Conservation (phyloP, 2,888 invertebrate species). For the Amorpha juglandis region DNA sequence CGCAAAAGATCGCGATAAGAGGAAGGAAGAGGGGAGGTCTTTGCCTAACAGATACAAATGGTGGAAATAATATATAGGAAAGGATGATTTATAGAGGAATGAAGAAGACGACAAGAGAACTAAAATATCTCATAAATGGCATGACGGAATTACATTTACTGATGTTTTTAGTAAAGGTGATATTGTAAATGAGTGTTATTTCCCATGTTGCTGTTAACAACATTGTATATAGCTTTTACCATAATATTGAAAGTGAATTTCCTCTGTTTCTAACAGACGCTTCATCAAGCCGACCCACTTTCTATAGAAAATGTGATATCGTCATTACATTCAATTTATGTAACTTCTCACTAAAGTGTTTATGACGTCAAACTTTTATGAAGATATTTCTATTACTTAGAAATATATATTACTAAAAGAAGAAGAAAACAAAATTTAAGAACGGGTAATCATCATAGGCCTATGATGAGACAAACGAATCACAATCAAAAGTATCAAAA, state of each 20-base stretch:
- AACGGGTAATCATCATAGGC: no score
- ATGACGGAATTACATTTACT: background rate
- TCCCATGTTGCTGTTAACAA: conserved; percentile 26
- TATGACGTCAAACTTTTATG: conserved; percentile 1
- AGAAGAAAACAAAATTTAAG: no score
- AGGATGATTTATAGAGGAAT: conserved; percentile 13
- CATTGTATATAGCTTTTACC: conserved; percentile 46
- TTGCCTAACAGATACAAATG: no score
- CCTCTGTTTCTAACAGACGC: conserved; percentile 54
- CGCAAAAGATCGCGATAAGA: no score
- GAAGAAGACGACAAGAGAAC: no score
- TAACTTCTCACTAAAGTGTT: conserved; percentile 7
- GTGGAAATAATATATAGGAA: no score
- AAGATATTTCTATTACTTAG: no score
- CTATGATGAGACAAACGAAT: background rate
- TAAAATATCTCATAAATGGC: background rate
- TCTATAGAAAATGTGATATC: conserved; percentile 62
- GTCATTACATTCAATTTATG: conserved; percentile 43
- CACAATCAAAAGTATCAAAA: background rate
- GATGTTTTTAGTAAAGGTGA: background rate
- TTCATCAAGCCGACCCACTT: conserved; percentile 61
- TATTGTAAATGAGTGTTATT: conserved; percentile 34
- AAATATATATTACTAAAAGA: no score
- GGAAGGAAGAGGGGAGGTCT: no score
- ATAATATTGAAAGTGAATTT: conserved; percentile 56